A percentile compares a stretch with the other conserved stretches of the same genome.
Evolutionary conservation across 2,113 vertebrate genomes (phyloP).

Genomic region (Rhinolophus sinicus): DNA sequence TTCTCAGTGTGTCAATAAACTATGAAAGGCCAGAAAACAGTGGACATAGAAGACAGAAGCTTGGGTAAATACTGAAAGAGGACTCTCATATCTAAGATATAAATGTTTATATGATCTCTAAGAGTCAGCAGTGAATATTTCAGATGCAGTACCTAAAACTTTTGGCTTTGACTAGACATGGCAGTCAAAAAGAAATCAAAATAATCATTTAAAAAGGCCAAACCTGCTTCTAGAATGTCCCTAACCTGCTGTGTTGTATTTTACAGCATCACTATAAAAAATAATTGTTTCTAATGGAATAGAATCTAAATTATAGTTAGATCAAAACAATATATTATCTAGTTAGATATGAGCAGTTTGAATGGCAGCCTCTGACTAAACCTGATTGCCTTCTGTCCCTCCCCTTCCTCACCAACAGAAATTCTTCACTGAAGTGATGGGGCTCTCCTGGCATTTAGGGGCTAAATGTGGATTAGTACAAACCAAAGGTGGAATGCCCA

Average conservation of each 20-base stretch:
- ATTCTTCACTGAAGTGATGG: neutral
- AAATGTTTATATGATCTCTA: neutral
- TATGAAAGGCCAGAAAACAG: conserved; percentile 36
- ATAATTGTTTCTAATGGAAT: conserved; percentile 14
- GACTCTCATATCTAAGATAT: neutral
- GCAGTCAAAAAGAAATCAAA: conserved; percentile 61
- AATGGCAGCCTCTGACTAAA: neutral
- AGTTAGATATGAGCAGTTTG: neutral
- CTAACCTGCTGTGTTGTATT: neutral
- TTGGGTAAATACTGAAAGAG: conserved; percentile 47
- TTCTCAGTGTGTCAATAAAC: neutral
- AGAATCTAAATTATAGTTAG: conserved; percentile 55
- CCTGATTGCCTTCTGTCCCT: neutral
- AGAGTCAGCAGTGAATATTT: conserved; percentile 30
- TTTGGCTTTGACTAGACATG: conserved; percentile 7
- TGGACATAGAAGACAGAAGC: neutral
- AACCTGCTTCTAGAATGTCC: conserved; percentile 17
- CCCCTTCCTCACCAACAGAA: neutral
- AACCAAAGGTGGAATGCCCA: conserved; percentile 22
- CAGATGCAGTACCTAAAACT: conserved; percentile 21
- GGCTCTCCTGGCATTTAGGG: neutral
- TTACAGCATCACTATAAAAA: conserved; percentile 43
- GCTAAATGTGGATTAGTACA: neutral
- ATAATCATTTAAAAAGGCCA: conserved; percentile 33
- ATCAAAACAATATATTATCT: conserved; percentile 2